phyloP scores from a whole-genome alignment of 2,888 invertebrate genomes.

The Galerucella nymphaeae region DNA sequence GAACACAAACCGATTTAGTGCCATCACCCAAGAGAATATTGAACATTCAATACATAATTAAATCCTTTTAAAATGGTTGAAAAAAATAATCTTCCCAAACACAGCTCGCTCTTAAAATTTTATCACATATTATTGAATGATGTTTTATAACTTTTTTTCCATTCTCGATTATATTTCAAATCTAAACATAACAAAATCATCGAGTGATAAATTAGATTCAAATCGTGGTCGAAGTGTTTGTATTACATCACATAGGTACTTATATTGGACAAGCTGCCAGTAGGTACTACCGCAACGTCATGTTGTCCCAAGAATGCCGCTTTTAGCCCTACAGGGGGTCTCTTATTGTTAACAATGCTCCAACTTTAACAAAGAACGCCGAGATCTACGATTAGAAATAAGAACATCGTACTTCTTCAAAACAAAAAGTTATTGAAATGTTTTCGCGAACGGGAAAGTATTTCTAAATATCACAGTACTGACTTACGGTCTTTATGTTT shows the following conservation, averaged over 20 bases:
- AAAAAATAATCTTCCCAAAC: no score
- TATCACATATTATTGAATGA: no score
- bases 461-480: background rate
- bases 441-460: background rate
- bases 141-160: no score
- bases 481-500: no score
- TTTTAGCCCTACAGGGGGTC: constrained; percentile 19
- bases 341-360: constrained; percentile 17
- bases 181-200: background rate
- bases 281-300: constrained; percentile 19
- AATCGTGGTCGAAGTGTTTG: constrained; percentile 17
- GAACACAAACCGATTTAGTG: no score
- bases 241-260: constrained; percentile 13
- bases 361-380: constrained; percentile 12
- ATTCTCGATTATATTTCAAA: no score
- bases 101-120: no score
- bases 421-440: background rate
- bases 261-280: constrained; percentile 14
- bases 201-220: background rate
- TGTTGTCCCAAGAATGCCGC: constrained; percentile 21
- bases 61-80: no score
- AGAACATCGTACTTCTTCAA: background rate
- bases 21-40: no score
- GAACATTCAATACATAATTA: no score
- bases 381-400: constrained; percentile 13